phyloP scores from a whole-genome alignment of 2,797 vertebrate genomes.

The Caiman crocodilus region DNA sequence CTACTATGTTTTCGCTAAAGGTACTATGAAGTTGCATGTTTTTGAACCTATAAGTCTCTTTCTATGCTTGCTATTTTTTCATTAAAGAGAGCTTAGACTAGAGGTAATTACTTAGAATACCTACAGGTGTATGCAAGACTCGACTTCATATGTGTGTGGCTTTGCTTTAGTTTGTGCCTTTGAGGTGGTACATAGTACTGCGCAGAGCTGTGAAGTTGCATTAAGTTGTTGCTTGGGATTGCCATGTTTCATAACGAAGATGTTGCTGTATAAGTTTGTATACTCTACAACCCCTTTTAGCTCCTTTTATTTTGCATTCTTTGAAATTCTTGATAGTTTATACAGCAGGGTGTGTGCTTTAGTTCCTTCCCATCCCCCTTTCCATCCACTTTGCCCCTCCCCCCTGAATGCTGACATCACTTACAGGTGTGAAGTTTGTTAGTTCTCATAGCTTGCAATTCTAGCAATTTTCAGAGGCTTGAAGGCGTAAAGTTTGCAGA shows the following conservation, averaged over 20 bases:
- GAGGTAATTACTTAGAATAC: not conserved
- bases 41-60: not conserved
- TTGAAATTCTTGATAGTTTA: not conserved
- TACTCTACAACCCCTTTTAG: not conserved
- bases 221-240: not conserved
- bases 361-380: not conserved
- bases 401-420: not conserved
- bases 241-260: not conserved
- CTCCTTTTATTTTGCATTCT: not conserved
- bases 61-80: not conserved
- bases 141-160: not conserved
- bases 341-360: not conserved
- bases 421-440: not conserved
- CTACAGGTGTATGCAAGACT: not conserved
- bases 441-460: not conserved
- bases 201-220: not conserved
- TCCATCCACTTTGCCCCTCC: not conserved
- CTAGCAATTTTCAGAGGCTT: not conserved
- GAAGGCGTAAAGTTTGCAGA: not conserved
- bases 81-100: not conserved
- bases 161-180: not conserved
- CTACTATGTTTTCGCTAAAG: not conserved
- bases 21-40: not conserved
- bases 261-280: not conserved
- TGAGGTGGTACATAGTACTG: not conserved